phyloP scores from a whole-genome alignment of 2,797 vertebrate genomes.

The Sebastes taczanowskii region DNA sequence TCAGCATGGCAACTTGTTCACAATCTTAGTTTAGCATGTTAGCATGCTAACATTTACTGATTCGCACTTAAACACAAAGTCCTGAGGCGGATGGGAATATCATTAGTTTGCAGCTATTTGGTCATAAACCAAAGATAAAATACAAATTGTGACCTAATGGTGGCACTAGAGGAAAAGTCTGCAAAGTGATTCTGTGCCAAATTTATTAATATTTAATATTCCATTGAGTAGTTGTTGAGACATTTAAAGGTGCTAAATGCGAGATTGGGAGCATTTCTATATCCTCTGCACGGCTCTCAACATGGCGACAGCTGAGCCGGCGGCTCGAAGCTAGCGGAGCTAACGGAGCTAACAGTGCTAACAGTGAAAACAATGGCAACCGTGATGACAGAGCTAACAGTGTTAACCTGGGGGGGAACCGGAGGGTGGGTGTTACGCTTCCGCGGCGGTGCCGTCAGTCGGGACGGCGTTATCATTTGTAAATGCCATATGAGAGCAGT shows the following conservation, averaged over 20 bases:
- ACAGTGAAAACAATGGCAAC: too few species aligned
- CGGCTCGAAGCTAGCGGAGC: too few species aligned
- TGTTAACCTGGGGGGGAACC: too few species aligned
- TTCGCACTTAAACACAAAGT: background rate
- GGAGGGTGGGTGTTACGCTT: too few species aligned
- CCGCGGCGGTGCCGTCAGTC: too few species aligned
- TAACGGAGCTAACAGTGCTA: too few species aligned
- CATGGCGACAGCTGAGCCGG: too few species aligned
- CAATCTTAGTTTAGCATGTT: background rate
- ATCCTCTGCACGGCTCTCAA: accelerated
- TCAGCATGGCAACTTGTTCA: background rate
- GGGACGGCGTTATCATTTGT: too few species aligned
- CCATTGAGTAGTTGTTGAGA: background rate
- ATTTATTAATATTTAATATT: too few species aligned
- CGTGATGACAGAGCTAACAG: too few species aligned
- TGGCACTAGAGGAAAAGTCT: background rate
- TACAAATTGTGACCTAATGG: background rate
- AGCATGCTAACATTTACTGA: background rate
- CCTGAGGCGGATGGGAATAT: background rate
- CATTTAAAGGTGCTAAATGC: background rate
- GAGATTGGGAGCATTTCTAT: too few species aligned
- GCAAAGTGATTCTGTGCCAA: background rate
- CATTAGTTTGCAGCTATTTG: background rate
- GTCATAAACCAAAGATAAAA: background rate
- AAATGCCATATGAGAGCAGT: too few species aligned